Evolutionary conservation across 2,113 vertebrate species (phyloP), one percentile per base, ranked within the genome.

Genomic region (Progne subis): DNA sequence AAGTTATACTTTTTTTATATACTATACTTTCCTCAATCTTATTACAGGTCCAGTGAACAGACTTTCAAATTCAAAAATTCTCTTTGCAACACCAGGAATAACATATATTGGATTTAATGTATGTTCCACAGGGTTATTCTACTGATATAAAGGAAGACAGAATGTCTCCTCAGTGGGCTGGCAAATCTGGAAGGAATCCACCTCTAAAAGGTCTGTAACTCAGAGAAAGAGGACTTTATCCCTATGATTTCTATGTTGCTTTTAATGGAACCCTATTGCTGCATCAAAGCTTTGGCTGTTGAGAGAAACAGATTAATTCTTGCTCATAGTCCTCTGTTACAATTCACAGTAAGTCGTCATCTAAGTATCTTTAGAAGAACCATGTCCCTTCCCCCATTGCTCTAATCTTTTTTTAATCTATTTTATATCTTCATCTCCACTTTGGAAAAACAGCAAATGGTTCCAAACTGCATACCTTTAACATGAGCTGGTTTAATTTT

Each of bases 401-500:
- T 83, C 68, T 64, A 20, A 72, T 55, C 19, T 31, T 17, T 53
- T 26, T 7, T 3, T 4, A 76, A 56, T 63, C 56, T 79, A 70
- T 65, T 63, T 52, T 18, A 9, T 56, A 55, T 55, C 46, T 77
- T 91, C 39, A 67, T 14, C 59, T 70, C 50, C 1, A 5, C 31
- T 74, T 80, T 10, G 9, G 53, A 81, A 91, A 79, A 94, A 57
- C 10, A n/a, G 18, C 47, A 88, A 52, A 72, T 52, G 34, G 23
- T 56, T 93, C 79, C 60, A 93, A 78, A 77, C 32, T 1, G 2
- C 55, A 55, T 44, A 88, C 75, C 81, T 90, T 59, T 67, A 95
- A 91, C 41, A 68, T 8, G 11, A 84, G 63, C 18, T 69, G 37
- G 19, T 81, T 91, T 95, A 72, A 95, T 90, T 95, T 85, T 83